Conservation (phyloP, 2,797 vertebrate genomes). For the Champsocephalus gunnari region DNA sequence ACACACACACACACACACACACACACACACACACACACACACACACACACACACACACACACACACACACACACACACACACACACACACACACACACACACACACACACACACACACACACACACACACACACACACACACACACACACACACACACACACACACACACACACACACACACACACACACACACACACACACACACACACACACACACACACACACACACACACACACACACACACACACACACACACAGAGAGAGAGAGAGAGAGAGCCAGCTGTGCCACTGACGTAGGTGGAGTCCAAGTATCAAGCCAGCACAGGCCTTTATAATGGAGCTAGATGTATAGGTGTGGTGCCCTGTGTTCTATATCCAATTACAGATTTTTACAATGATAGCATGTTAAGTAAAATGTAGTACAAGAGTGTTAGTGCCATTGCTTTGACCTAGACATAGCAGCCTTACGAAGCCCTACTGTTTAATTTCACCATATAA, state of each 20-base stretch:
- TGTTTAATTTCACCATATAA: constrained; percentile 64
- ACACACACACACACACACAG: no score
- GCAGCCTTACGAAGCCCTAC: constrained; percentile 44
- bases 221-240: constrained; percentile 18
- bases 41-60: no score
- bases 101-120: constrained; percentile 2
- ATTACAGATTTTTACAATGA: constrained; percentile 77
- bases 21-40: constrained; percentile 10
- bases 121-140: no score
- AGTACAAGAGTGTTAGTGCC: constrained; percentile 62
- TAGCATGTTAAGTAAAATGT: constrained; percentile 72
- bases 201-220: neutral
- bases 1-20: constrained; percentile 3
- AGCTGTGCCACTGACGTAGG: constrained; percentile 68
- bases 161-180: neutral
- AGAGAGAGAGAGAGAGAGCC: constrained; percentile 37
- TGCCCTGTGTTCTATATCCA: constrained; percentile 69
- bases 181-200: constrained; percentile 28
- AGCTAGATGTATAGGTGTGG: constrained; percentile 80
- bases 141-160: no score
- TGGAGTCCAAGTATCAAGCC: constrained; percentile 68
- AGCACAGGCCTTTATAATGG: constrained; percentile 75
- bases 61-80: no score
- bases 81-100: constrained; percentile 20
- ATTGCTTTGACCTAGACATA: constrained; percentile 59